Percentiles rank a stretch among this genome's conserved stretches.
Evolutionary conservation across 2,888 invertebrate genomes (phyloP).

Genomic region (Caenorhabditis wallacei): DNA sequence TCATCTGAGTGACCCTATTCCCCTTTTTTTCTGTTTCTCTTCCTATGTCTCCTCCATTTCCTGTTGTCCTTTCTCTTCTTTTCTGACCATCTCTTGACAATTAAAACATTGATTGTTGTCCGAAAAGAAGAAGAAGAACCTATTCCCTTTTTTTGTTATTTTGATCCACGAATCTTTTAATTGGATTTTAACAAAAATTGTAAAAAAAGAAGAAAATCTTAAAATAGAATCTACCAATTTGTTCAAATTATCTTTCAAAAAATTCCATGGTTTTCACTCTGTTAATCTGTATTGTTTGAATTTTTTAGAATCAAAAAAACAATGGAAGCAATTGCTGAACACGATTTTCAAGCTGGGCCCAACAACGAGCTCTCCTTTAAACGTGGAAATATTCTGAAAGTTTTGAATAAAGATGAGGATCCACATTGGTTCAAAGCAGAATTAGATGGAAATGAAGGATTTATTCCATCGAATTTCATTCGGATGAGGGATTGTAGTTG

Average conservation of each 20-base stretch:
- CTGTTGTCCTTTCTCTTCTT: not conserved
- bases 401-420: constrained; percentile 99
- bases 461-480: constrained; percentile 98
- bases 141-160: not conserved
- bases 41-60: constrained; percentile 16
- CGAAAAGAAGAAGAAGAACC: not conserved
- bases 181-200: too few relatives aligned
- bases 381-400: constrained; percentile 96
- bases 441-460: constrained; percentile 96
- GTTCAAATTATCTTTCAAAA: too few relatives aligned
- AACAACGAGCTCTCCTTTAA: constrained; percentile 99
- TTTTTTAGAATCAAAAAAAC: not conserved
- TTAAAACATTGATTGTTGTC: not conserved
- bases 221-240: too few relatives aligned
- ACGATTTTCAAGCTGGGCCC: constrained; percentile 99
- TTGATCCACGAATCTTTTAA: not conserved
- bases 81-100: constrained; percentile 7
- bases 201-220: too few relatives aligned
- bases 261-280: too few relatives aligned
- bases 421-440: constrained; percentile 99
- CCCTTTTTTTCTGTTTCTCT: constrained; percentile 10
- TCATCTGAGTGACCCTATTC: constrained; percentile 20
- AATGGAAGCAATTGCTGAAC: constrained; percentile 99
- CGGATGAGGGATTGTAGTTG: constrained; percentile 95
- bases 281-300: too few relatives aligned